phyloP scores from a whole-genome alignment of 1,140 invertebrate genomes.

The Drosophila setifemur region DNA sequence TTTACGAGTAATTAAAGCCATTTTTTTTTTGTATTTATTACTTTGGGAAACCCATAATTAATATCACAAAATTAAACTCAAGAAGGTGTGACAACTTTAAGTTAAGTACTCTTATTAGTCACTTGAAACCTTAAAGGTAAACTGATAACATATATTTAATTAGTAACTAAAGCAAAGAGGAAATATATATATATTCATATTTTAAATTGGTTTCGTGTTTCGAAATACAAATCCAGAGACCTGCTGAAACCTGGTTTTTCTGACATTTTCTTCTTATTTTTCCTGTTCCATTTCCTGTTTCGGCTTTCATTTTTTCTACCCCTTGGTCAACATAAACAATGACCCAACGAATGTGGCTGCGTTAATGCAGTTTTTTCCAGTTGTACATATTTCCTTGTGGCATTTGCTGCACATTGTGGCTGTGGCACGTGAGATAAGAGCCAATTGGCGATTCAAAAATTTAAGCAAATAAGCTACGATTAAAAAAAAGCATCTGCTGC shows the following conservation, averaged over 20 bases:
- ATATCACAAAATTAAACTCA: background rate
- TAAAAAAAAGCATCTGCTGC: constrained; percentile 16
- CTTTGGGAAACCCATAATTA: no score
- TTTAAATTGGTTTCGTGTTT: no score
- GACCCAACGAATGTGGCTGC: background rate
- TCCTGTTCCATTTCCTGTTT: background rate
- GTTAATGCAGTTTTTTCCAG: constrained; percentile 7
- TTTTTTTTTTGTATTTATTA: no score
- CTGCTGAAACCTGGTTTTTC: no score
- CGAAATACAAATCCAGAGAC: background rate
- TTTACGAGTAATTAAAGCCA: no score
- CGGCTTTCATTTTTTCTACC: background rate
- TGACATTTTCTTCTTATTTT: background rate
- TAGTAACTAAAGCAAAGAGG: no score
- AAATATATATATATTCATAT: no score
- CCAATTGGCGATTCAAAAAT: constrained; percentile 51
- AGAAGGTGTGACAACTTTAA: no score
- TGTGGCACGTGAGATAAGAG: constrained; percentile 70
- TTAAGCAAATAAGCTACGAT: constrained; percentile 29
- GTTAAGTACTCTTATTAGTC: no score
- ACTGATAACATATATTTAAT: no score
- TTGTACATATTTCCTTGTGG: background rate
- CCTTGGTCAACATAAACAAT: constrained; percentile 18
- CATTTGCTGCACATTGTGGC: constrained; percentile 15
- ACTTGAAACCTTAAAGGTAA: no score